phyloP scores from a whole-genome alignment of 2,888 invertebrate genomes.

The Ornithoptera alexandrae region DNA sequence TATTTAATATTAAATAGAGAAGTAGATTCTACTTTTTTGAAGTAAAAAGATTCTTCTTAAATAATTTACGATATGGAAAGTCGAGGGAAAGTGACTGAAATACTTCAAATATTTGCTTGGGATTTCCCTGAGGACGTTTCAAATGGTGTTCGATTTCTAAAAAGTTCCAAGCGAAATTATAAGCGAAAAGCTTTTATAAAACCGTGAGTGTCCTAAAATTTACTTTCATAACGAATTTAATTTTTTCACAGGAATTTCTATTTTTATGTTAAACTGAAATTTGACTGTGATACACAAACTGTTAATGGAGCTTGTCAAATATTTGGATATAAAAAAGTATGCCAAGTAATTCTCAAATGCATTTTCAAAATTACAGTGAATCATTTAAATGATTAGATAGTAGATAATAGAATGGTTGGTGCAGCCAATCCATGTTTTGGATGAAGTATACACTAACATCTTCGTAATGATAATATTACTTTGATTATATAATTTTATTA shows the following conservation, averaged over 20 bases:
- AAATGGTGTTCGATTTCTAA: constrained; percentile 26
- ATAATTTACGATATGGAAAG: constrained; percentile 3
- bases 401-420: background rate
- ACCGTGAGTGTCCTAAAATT: constrained; percentile 46
- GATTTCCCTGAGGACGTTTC: constrained; percentile 17
- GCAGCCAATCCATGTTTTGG: background rate
- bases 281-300: no score
- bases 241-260: background rate
- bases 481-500: no score
- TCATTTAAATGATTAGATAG: background rate
- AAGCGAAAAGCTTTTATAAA: constrained; percentile 34
- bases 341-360: background rate
- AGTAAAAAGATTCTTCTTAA: background rate
- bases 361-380: background rate
- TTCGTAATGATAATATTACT: no score
- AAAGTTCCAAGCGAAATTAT: constrained; percentile 33
- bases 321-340: background rate
- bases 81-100: constrained; percentile 6
- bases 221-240: constrained; percentile 33
- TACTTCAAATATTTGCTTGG: constrained; percentile 21
- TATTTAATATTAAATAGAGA: background rate
- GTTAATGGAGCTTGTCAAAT: no score
- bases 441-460: background rate
- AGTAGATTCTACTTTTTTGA: background rate
- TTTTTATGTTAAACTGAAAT: no score